Evolutionary conservation across 1,140 invertebrate species (phyloP).

Genomic region (Drosophila bocqueti): DNA sequence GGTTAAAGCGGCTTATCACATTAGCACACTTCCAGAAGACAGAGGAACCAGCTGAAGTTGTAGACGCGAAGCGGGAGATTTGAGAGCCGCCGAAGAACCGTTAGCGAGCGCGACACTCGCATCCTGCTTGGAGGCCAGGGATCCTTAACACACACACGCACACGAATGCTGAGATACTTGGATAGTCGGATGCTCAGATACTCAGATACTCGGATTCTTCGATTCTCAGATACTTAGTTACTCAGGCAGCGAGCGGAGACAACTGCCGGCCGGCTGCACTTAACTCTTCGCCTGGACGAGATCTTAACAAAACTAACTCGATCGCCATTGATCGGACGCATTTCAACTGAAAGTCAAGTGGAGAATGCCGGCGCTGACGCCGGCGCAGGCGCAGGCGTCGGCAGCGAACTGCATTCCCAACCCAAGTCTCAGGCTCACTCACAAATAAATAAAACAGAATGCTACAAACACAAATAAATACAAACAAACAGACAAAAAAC

Average conservation of each 20-base stretch:
- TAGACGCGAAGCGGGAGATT: slow-evolving; percentile 17
- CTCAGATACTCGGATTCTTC: neutral
- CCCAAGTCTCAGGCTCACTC: slow-evolving; percentile 35
- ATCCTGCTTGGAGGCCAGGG: slow-evolving; percentile 41
- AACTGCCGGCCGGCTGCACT: slow-evolving; percentile 63
- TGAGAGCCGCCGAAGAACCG: slow-evolving; percentile 43
- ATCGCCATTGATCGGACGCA: slow-evolving; percentile 80
- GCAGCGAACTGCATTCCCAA: slow-evolving; percentile 40
- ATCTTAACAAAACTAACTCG: slow-evolving; percentile 84
- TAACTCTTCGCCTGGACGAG: slow-evolving; percentile 71
- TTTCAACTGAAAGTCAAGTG: slow-evolving; percentile 79
- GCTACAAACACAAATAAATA: slow-evolving; percentile 43
- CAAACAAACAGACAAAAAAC: neutral
- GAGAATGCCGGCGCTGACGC: slow-evolving; percentile 60
- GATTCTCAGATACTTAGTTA: slow-evolving; percentile 1
- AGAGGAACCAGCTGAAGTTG: slow-evolving; percentile 8
- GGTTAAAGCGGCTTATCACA: slow-evolving; percentile 60
- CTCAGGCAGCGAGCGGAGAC: slow-evolving; percentile 13
- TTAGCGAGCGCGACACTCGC: slow-evolving; percentile 50
- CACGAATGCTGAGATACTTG: neutral
- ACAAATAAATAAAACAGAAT: slow-evolving; percentile 53
- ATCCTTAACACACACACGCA: slow-evolving; percentile 33
- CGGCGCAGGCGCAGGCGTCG: slow-evolving; percentile 5
- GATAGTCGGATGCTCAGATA: slow-evolving; percentile 4
- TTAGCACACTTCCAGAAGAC: slow-evolving; percentile 53